phyloP scores from a whole-genome alignment of 2,113 vertebrate genomes.

The Myrmecophaga tridactyla region DNA sequence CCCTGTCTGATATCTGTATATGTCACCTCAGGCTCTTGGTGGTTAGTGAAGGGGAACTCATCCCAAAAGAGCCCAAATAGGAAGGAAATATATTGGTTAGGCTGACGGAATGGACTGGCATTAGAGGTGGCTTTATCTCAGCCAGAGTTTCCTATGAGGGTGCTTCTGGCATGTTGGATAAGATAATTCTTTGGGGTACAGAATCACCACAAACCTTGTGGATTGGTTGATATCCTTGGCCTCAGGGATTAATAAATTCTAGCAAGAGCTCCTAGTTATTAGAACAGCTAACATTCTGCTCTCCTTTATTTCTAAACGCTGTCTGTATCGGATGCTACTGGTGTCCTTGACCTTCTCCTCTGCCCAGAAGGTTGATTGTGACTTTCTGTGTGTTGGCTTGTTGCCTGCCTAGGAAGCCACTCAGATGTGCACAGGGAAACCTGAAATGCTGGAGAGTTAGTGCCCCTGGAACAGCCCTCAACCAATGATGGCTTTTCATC shows the following conservation, averaged over 20 bases:
- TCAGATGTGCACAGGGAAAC: background rate
- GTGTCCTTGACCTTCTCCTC: background rate
- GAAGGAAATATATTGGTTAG: background rate
- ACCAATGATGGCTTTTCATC: accelerated
- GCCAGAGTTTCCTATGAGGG: background rate
- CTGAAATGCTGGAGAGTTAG: accelerated
- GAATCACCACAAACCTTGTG: background rate
- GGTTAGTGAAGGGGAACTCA: background rate
- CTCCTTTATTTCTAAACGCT: background rate
- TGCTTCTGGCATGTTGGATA: accelerated
- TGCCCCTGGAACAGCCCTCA: background rate
- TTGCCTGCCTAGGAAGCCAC: accelerated
- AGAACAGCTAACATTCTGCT: background rate
- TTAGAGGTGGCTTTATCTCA: accelerated
- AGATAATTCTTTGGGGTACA: background rate
- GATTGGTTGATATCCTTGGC: background rate
- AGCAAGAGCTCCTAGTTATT: background rate
- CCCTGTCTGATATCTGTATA: background rate
- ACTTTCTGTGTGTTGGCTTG: background rate
- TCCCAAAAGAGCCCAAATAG: background rate
- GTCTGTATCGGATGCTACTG: too few species aligned
- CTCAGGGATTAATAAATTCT: background rate
- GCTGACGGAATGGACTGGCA: background rate
- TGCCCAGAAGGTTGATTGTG: too few species aligned
- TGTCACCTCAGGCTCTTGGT: background rate